Conservation (phyloP, 1,140 invertebrate genomes). For the Dinoponera quadriceps region DNA sequence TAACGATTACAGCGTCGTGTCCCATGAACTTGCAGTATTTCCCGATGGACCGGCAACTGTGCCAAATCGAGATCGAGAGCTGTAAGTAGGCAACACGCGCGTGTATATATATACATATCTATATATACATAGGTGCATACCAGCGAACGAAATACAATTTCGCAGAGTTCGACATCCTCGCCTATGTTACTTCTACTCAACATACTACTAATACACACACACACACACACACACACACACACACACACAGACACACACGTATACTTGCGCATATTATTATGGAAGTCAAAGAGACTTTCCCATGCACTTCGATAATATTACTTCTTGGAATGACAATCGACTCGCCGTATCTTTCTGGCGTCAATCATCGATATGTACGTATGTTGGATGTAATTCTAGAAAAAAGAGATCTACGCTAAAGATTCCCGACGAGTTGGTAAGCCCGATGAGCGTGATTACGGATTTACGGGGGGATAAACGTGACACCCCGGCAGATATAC, state of each 20-base stretch:
- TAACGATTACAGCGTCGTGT: constrained; percentile 98
- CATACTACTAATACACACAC: neutral
- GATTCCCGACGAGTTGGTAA: neutral
- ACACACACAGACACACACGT: constrained; percentile 37
- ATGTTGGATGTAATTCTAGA: neutral
- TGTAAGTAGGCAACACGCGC: constrained; percentile 91
- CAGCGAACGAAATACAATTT: constrained; percentile 57
- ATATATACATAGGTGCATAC: constrained; percentile 51
- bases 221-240: constrained; percentile 31
- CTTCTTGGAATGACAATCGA: constrained; percentile 57
- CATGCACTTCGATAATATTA: constrained; percentile 58
- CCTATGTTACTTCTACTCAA: constrained; percentile 53
- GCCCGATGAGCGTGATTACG: neutral
- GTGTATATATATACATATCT: constrained; percentile 27
- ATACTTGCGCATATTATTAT: constrained; percentile 50
- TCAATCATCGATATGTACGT: constrained; percentile 22
- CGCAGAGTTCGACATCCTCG: constrained; percentile 65
- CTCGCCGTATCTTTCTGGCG: constrained; percentile 39
- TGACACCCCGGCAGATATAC: no score
- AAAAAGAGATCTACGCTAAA: constrained; percentile 10
- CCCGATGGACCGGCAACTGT: constrained; percentile 98
- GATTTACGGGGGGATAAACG: no score
- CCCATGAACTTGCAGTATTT: constrained; percentile 99
- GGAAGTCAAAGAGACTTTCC: constrained; percentile 40
- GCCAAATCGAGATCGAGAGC: constrained; percentile 99